Evolutionary conservation across 1,140 invertebrate species (phyloP), one percentile per base, ranked within the genome.

Genomic region (Chironomus tepperi): DNA sequence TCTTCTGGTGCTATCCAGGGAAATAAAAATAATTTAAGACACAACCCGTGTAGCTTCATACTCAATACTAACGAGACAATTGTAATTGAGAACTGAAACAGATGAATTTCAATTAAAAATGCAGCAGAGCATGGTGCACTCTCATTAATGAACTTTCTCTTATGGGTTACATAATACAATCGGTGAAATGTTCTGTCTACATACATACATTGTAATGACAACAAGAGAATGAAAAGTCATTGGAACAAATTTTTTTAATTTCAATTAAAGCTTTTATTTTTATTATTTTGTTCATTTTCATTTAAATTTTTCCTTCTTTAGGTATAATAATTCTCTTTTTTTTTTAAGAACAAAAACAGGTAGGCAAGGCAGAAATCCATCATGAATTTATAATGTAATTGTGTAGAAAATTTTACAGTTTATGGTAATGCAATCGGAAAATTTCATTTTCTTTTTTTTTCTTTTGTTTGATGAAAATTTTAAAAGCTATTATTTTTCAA

Each of bases 321-420:
- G 5, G 1, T n/a, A 57, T 15, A 57, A n/a, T 57, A n/a, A 57
- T n/a, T 12, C n/a, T 57, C 43, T 15, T n/a, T 57, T 7, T 70
- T n/a, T 70, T 21, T 3, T 18, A 5, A 70, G 18, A 70, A 12
- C 12, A n/a, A 57, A 57, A 57, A 15, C 47, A 57, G 16, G 16
- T 21, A 70, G 65, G 65, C 65, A 70, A 70, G 65, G 65, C 65
- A 70, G 24, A 21, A 70, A 70, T 70, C 10, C 19, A 19, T 70
- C 18, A 18, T 19, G 16, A 21, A 70, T 18, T 19, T 70, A 18
- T 21, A 18, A 9, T 70, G 16, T 70, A 34, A 34, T 34, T 34
- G 3, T 70, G 19, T 70, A 70, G 65, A 70, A 70, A 70, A 70
- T 70, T 70, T 70, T 70, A 70, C 12, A 57, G n/a, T 57, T 34